A percentile compares a stretch with the other conserved stretches of the same genome.
These are phyloP conservation scores for Pyralis farinalis DNA, from an alignment of 2,888 invertebrate species.

Conservation along the genomic window DNA sequence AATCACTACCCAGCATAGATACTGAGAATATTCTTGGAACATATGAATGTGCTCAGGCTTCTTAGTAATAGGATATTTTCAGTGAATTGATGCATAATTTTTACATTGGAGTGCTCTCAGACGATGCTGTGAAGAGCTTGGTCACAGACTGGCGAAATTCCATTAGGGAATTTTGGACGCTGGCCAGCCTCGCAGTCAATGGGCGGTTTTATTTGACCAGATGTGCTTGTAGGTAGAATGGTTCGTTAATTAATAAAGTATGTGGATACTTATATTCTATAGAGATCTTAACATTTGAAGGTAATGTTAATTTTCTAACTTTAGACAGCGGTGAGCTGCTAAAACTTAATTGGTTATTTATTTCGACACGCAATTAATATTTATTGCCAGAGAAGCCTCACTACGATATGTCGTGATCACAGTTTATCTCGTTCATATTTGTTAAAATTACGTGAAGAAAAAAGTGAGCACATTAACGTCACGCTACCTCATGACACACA, in stretches of 20 bases:
- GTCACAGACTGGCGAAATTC: constrained; percentile 65
- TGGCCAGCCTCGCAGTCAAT: constrained; percentile 46
- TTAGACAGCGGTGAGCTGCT: too few relatives aligned
- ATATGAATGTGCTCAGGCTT: constrained; percentile 22
- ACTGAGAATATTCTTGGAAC: constrained; percentile 13
- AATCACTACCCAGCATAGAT: constrained; percentile 1
- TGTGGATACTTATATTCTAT: too few relatives aligned
- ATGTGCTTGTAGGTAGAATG: constrained; percentile 17
- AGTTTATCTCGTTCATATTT: too few relatives aligned
- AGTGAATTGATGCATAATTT: constrained; percentile 56
- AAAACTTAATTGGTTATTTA: too few relatives aligned
- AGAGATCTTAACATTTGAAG: too few relatives aligned
- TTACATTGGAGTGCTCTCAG: constrained; percentile 51
- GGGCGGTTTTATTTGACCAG: constrained; percentile 35
- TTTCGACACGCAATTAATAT: too few relatives aligned
- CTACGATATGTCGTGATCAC: too few relatives aligned
- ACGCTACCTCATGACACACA: too few relatives aligned
- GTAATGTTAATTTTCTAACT: too few relatives aligned
- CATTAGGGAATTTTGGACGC: constrained; percentile 70
- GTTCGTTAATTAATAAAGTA: background rate
- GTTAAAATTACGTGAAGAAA: too few relatives aligned
- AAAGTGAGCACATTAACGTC: too few relatives aligned
- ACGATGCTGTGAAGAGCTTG: constrained; percentile 45
- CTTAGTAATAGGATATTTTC: constrained; percentile 46
- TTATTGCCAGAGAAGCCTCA: too few relatives aligned